These are phyloP conservation scores for Pygoscelis adeliae DNA, from an alignment of 2,113 vertebrate genomes.

Conservation along the genomic window DNA sequence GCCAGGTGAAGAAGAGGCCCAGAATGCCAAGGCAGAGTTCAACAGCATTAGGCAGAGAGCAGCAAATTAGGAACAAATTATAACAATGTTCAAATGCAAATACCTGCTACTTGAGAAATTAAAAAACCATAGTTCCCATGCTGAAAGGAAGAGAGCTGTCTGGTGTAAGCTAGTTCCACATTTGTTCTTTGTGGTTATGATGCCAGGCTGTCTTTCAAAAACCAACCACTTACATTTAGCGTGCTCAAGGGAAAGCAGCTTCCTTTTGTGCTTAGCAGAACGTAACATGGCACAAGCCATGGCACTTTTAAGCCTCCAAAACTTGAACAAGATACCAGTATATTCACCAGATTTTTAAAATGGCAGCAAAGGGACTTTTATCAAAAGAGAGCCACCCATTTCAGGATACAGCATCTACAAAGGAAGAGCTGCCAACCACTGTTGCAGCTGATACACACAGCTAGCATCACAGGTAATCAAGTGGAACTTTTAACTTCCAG, in stretches of 20 bases:
- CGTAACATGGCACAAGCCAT: accelerated
- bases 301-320: not conserved
- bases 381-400: not conserved
- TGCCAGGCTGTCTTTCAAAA: not conserved
- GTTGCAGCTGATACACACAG: accelerated
- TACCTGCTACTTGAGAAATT: not conserved
- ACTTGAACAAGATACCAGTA: not conserved
- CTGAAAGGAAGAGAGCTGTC: not conserved
- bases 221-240: not conserved
- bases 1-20: not conserved
- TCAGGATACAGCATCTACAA: not conserved
- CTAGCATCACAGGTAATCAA: not conserved
- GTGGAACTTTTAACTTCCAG: not conserved
- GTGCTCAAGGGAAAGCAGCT: not conserved
- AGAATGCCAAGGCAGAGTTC: not conserved
- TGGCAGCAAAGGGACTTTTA: not conserved
- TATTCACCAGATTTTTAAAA: not conserved
- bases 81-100: not conserved
- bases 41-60: not conserved
- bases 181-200: not conserved
- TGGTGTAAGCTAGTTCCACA: not conserved
- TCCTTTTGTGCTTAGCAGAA: not conserved
- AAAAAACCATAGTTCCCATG: not conserved
- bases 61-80: not conserved
- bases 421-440: not conserved